Evolutionary conservation across 2,888 invertebrate genomes (phyloP).

Genomic region (Eupithecia tripunctaria): DNA sequence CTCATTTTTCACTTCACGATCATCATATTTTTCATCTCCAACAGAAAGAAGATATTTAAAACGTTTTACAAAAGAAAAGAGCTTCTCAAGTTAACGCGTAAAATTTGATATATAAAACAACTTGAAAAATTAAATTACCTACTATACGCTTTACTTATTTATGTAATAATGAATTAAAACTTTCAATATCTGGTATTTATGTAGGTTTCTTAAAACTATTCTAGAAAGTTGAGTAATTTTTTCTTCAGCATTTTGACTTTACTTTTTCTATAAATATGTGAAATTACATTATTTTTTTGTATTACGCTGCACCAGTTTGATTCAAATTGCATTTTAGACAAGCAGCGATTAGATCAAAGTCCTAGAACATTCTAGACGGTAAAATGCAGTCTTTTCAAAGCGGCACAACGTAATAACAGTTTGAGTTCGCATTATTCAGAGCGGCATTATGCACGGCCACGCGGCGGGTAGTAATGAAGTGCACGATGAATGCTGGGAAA

Average conservation of each 20-base stretch:
- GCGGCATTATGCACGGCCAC: slow-evolving; percentile 50
- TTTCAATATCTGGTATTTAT: too few species aligned
- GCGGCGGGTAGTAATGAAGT: slow-evolving; percentile 46
- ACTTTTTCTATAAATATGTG: too few species aligned
- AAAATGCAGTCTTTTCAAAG: slow-evolving; percentile 20
- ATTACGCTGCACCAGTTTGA: not conserved
- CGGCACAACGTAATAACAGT: slow-evolving; percentile 29
- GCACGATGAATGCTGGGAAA: slow-evolving; percentile 32
- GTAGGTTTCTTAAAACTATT: too few species aligned
- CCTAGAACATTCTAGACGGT: not conserved
- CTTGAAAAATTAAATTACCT: too few species aligned
- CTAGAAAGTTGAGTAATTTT: too few species aligned
- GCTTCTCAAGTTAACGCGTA: not conserved
- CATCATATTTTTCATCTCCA: too few species aligned
- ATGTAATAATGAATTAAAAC: too few species aligned
- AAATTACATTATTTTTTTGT: too few species aligned
- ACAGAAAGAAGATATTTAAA: not conserved
- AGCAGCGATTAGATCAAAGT: not conserved
- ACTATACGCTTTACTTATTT: too few species aligned
- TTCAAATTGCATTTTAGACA: not conserved
- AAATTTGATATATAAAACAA: too few species aligned
- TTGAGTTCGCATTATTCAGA: slow-evolving; percentile 45
- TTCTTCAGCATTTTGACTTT: too few species aligned
- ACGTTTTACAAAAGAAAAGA: not conserved
- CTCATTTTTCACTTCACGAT: too few species aligned